These are phyloP conservation scores for Lucifuga dentata DNA, from an alignment of 2,113 vertebrate species.

Conservation along the genomic window DNA sequence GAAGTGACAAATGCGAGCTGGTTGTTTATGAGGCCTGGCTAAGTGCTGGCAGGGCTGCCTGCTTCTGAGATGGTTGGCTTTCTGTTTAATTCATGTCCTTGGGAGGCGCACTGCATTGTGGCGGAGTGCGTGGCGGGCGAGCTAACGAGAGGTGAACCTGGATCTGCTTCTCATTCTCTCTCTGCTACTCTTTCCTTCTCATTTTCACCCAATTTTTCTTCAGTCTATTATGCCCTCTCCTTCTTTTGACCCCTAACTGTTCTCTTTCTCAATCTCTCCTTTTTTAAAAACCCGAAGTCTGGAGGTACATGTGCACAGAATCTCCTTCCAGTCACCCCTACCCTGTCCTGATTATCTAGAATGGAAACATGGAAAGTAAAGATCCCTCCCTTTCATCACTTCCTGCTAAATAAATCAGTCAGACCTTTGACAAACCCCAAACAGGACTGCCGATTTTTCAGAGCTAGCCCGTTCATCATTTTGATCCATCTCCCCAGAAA, in stretches of 20 bases:
- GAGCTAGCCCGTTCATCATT: slow-evolving; percentile 63
- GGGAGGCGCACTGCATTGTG: slow-evolving; percentile 67
- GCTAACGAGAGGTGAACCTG: slow-evolving; percentile 73
- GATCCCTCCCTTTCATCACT: slow-evolving; percentile 30
- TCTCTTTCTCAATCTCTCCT: slow-evolving; percentile 7
- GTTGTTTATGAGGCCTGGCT: slow-evolving; percentile 78
- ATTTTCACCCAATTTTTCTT: slow-evolving; percentile 4
- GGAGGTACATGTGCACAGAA: not conserved
- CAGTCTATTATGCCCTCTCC: slow-evolving; percentile 16
- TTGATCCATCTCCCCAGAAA: slow-evolving; percentile 65
- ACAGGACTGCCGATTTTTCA: slow-evolving; percentile 63
- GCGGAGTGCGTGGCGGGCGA: slow-evolving; percentile 67
- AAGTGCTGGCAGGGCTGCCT: slow-evolving; percentile 73
- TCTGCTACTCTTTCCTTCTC: slow-evolving; percentile 14
- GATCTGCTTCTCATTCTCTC: slow-evolving; percentile 63
- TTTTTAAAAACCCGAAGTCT: slow-evolving; percentile 1
- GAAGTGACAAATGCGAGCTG: slow-evolving; percentile 78
- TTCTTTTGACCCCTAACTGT: slow-evolving; percentile 13
- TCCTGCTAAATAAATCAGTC: slow-evolving; percentile 67
- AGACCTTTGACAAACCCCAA: slow-evolving; percentile 70
- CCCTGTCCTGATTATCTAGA: slow-evolving; percentile 32
- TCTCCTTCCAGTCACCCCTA: slow-evolving; percentile 7
- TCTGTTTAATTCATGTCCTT: slow-evolving; percentile 81
- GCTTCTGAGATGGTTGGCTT: slow-evolving; percentile 70
- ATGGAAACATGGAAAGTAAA: slow-evolving; percentile 47